phyloP scores from a whole-genome alignment of 1,140 invertebrate species.

The Drosophila willistoni region DNA sequence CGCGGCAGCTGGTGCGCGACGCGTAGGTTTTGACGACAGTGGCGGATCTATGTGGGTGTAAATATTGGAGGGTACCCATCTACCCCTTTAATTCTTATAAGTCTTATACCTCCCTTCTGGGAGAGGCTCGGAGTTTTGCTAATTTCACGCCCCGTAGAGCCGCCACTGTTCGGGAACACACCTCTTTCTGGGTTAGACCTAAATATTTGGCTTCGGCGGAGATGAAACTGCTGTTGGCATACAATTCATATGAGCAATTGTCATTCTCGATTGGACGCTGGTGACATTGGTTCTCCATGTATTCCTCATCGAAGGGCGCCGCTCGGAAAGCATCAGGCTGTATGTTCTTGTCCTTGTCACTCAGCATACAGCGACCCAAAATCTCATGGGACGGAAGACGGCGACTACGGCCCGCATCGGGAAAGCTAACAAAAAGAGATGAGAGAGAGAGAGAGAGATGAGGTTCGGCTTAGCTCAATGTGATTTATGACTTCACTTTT shows the following conservation, averaged over 20 bases:
- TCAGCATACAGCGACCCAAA: slow-evolving; percentile 85
- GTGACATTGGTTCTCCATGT: slow-evolving; percentile 87
- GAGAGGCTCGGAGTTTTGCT: too few species aligned
- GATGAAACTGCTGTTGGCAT: slow-evolving; percentile 80
- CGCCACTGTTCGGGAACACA: slow-evolving; percentile 38
- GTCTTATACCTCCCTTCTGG: too few species aligned
- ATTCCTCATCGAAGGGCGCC: slow-evolving; percentile 86
- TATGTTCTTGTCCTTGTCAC: slow-evolving; percentile 85
- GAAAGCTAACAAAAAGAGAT: slow-evolving; percentile 41
- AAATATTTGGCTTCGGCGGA: slow-evolving; percentile 79
- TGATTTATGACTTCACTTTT: slow-evolving; percentile 54
- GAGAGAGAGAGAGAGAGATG: background rate
- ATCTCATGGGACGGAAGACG: slow-evolving; percentile 44
- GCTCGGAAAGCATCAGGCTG: slow-evolving; percentile 86
- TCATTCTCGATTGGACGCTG: slow-evolving; percentile 71
- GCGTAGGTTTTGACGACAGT: background rate
- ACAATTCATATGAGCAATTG: slow-evolving; percentile 79
- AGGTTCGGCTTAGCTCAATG: background rate
- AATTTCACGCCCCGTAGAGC: too few species aligned
- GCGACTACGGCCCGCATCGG: slow-evolving; percentile 19
- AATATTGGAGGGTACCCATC: too few species aligned
- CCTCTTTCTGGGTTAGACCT: slow-evolving; percentile 82
- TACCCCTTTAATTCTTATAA: too few species aligned
- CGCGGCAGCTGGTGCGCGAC: slow-evolving; percentile 48
- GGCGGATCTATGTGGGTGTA: too few species aligned